Evolutionary conservation across 2,113 vertebrate genomes (phyloP), one percentile per base, ranked within the genome.

Genomic region (Candoia aspera): DNA sequence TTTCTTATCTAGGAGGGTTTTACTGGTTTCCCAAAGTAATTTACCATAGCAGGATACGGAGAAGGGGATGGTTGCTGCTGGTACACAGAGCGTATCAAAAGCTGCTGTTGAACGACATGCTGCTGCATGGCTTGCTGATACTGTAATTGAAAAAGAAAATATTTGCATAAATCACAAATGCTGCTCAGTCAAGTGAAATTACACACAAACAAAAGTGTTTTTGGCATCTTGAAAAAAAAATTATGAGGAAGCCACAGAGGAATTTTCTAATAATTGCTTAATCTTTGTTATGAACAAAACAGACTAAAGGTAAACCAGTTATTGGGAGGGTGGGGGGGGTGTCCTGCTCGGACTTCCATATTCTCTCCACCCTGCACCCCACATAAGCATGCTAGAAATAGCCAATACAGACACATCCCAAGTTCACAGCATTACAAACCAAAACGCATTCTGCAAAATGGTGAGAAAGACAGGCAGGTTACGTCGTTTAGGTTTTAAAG

Each of bases 121-220:
- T 99, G 98, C 93, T 98, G 98, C 95, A 98, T 13, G 92, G 98
- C 98, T 95, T 99, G 99, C 58, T 99, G 98, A 96, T 98, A 99
- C 98, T 99, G 53, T 0, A n/a, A 60, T 88, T 95, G 91, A 26
- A 92, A 94, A 12, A 92, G 42, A 6, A 91, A 64, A 92, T 49
- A 0, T 57, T 73, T 83, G 93, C 91, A 86, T 89, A 59, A 21
- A 33, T 84, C 73, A 89, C 37, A 15, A 91, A 13, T 55, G 37
- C 21, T 59, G 60, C 57, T 46, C 84, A 42, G 26, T 64, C 21
- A 84, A 85, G 21, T 85, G 13, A 54, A 89, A 87, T 42, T 24
- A 54, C n/a, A 21, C 46, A 86, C 24, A 21, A 87, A 11, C 13
- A 87, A 13, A 87, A 54, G 2, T 57, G 33, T 17, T 26, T 91